phyloP scores from a whole-genome alignment of 64 coral and sea anemone genomes.

The Astreopora myriophthalma region DNA sequence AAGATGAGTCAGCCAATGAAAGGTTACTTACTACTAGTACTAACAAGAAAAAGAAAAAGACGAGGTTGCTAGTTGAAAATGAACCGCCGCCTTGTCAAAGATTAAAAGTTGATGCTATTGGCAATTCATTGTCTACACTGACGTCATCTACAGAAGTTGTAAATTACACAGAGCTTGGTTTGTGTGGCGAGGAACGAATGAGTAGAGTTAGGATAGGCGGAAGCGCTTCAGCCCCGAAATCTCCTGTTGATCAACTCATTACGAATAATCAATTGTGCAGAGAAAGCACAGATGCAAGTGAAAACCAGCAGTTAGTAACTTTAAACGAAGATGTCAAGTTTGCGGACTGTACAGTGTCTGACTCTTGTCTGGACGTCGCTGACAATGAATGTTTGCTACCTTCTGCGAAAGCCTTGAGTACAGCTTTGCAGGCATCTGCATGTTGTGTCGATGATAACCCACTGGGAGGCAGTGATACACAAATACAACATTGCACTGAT shows the following conservation, averaged over 20 bases:
- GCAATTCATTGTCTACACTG: not conserved
- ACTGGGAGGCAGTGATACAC: not conserved
- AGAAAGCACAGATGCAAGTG: not conserved
- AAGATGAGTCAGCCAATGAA: not conserved
- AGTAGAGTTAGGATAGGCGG: not conserved
- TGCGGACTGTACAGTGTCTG: not conserved
- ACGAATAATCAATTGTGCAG: not conserved
- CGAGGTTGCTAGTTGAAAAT: not conserved
- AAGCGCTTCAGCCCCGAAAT: too few relatives aligned
- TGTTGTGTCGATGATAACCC: not conserved
- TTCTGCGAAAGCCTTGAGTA: constrained; percentile 1
- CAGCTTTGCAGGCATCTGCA: not conserved
- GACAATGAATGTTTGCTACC: not conserved
- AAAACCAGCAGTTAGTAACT: not conserved
- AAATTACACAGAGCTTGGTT: not conserved
- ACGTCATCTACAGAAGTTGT: not conserved
- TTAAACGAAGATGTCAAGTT: too few relatives aligned
- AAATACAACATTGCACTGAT: not conserved
- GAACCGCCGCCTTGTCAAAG: not conserved
- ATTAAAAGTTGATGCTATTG: not conserved
- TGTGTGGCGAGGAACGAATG: not conserved
- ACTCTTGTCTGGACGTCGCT: not conserved
- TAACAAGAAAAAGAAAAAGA: constrained; percentile 72
- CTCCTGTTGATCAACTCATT: not conserved
- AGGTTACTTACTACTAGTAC: not conserved